Percentiles rank a stretch among this genome's conserved stretches.
Conservation (phyloP, 2,797 vertebrate species). For the Pipistrellus pipistrellus region DNA sequence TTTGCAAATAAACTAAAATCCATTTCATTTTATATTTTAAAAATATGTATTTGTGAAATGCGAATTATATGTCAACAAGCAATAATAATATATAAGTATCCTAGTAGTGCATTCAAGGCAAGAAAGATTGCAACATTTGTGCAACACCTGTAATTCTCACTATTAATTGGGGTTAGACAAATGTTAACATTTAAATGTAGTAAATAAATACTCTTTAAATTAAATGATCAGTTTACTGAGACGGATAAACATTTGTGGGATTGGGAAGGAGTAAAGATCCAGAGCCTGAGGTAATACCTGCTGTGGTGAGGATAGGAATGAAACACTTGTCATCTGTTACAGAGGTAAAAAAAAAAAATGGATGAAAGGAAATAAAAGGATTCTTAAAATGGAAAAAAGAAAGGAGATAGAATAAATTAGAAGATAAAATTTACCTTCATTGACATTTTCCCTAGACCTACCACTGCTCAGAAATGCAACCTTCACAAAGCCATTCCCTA, state of each 20-base stretch:
- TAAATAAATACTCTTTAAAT: neutral
- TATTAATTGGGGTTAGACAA: neutral
- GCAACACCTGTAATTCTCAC: neutral
- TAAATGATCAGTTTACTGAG: neutral
- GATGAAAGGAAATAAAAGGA: neutral
- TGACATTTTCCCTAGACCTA: neutral
- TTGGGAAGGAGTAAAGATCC: neutral
- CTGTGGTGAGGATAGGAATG: neutral
- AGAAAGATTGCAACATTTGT: neutral
- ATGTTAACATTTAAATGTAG: neutral
- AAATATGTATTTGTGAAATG: neutral
- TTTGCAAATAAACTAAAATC: slow-evolving; percentile 13
- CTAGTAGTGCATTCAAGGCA: neutral
- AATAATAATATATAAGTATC: neutral
- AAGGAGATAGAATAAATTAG: neutral
- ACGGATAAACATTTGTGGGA: neutral
- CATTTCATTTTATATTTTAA: neutral
- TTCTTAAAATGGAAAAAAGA: neutral
- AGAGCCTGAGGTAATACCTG: neutral
- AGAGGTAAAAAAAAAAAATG: neutral
- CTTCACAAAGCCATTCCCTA: neutral
- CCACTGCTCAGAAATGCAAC: neutral
- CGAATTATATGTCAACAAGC: neutral
- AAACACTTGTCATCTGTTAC: neutral
- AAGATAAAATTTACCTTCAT: neutral